Base-by-base conservation (phyloP, 2,888 invertebrate genomes). In the Sceliomorpha sp. region DNA sequence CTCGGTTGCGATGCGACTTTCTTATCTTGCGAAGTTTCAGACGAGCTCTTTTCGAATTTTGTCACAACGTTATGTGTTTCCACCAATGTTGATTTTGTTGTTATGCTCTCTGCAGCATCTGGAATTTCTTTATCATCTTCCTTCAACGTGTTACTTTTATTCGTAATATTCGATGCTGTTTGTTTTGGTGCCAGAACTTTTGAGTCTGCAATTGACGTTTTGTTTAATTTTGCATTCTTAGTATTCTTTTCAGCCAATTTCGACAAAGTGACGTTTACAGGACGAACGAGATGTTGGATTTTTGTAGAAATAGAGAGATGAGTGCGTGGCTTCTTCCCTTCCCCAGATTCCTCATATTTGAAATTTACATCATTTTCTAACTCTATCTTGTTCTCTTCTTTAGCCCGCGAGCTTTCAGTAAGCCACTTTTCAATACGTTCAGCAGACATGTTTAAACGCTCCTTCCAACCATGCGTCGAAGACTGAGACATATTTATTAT, bases 361-460 rank as follows among this genome's bases (percentile, higher is more conserved):
- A 79, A 87, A 29, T 64, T 76, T 0, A 79, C 59, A 1, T 83
- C 77, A 4, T 74, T 79, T 6, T 87, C 88, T 75, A 81, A 78
- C 40, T 87, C 88, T 1, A 82, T 72, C 45, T 87, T 87, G 55
- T 83, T 84, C 7, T 81, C 81, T 53, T 87, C 86, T 15, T 90
- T 90, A 58, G 90, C 90, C 6, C 90, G 86, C 1, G 90, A 90
- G 72, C 91, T 91, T 72, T 91, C 91, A 56, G 89, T 89, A 3
- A 91, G 74, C 93, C 93, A 93, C 75, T 92, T 92, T 72, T 93
- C 92, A 34, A 93, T 93, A 83, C 92, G 92, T 76, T 92, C 93
- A 27, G 91, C 92, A 0, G 93, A 92, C 92, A 93, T 92, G 77
- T 93, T 93, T 0, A 93, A 92, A 79, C 92, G 91, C 10, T 91